A percentile compares a stretch with the other conserved stretches of the same genome.
phyloP scores from a whole-genome alignment of 2,113 vertebrate genomes.

The Cranoglanis bouderius region DNA sequence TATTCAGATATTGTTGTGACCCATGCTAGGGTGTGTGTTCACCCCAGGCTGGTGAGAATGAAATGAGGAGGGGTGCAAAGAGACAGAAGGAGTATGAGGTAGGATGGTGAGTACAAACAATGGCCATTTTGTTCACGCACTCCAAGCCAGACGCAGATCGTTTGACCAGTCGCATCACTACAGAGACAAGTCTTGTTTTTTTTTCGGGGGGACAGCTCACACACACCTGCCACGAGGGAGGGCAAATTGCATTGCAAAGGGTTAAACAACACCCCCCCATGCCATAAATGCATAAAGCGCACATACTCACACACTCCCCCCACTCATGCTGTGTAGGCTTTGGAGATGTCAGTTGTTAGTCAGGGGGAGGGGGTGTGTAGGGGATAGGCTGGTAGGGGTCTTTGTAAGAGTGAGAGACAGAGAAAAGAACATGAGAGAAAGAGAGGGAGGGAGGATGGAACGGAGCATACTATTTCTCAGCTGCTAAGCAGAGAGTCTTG shows the following conservation, averaged over 20 bases:
- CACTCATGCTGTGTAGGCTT: slow-evolving; percentile 65
- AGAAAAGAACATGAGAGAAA: slow-evolving; percentile 41
- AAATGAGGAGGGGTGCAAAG: background rate
- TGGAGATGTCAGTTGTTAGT: slow-evolving; percentile 71
- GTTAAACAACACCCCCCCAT: slow-evolving; percentile 42
- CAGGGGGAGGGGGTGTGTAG: slow-evolving; percentile 70
- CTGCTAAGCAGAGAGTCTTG: slow-evolving; percentile 69
- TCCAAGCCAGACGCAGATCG: slow-evolving; percentile 53
- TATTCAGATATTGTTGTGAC: background rate
- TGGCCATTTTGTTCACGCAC: slow-evolving; percentile 51
- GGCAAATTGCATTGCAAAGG: slow-evolving; percentile 36
- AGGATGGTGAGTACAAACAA: slow-evolving; percentile 56
- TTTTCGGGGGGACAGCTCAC: slow-evolving; percentile 16
- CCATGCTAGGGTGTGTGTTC: background rate
- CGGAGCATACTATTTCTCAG: slow-evolving; percentile 75
- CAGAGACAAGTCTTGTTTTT: background rate
- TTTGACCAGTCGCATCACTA: slow-evolving; percentile 56
- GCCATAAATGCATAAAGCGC: slow-evolving; percentile 42
- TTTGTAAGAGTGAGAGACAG: slow-evolving; percentile 52
- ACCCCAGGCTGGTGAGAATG: background rate
- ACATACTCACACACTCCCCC: slow-evolving; percentile 51
- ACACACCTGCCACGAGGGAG: slow-evolving; percentile 45
- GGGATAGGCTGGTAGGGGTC: slow-evolving; percentile 63
- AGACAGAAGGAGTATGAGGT: slow-evolving; percentile 21
- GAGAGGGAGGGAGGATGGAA: slow-evolving; percentile 56